A percentile compares a stretch with the other conserved stretches of the same genome.
phyloP scores from a whole-genome alignment of 2,888 invertebrate genomes.

The Eumerus sabulonum region DNA sequence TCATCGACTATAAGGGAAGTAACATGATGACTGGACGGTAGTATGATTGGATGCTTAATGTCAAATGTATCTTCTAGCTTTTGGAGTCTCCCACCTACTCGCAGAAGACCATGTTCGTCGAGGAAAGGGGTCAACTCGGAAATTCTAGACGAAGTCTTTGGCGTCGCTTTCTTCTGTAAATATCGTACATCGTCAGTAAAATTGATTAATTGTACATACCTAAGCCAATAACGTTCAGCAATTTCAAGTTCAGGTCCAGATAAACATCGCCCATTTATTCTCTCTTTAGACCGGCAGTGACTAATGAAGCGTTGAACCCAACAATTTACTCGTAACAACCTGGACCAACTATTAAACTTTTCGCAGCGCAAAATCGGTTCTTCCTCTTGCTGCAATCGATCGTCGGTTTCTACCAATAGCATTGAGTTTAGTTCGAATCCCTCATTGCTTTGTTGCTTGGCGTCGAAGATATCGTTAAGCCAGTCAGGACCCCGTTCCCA shows the following conservation, averaged over 20 bases:
- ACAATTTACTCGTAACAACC: slow-evolving; percentile 19
- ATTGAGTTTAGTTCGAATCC: not conserved
- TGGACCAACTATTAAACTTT: slow-evolving; percentile 8
- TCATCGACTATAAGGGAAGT: slow-evolving; percentile 15
- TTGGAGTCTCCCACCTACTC: slow-evolving; percentile 27
- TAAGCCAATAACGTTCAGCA: slow-evolving; percentile 28
- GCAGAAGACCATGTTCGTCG: slow-evolving; percentile 8
- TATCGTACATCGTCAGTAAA: slow-evolving; percentile 9
- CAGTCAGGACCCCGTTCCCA: slow-evolving; percentile 12
- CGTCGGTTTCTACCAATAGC: not conserved
- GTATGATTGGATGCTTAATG: slow-evolving; percentile 27
- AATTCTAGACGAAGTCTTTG: not conserved
- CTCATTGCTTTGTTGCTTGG: not conserved
- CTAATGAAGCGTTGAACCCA: slow-evolving; percentile 22
- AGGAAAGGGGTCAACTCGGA: slow-evolving; percentile 14
- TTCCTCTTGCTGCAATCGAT: not conserved
- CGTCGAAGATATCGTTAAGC: slow-evolving; percentile 9
- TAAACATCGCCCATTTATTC: not conserved
- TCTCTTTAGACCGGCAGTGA: not conserved
- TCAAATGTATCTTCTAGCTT: not conserved
- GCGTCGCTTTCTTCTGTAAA: not conserved
- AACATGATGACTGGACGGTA: slow-evolving; percentile 10
- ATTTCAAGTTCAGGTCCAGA: slow-evolving; percentile 3
- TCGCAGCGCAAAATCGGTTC: slow-evolving; percentile 8
- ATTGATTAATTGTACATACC: slow-evolving; percentile 16